phyloP scores from a whole-genome alignment of 1,140 invertebrate species.

The Trinorchestia longiramus region DNA sequence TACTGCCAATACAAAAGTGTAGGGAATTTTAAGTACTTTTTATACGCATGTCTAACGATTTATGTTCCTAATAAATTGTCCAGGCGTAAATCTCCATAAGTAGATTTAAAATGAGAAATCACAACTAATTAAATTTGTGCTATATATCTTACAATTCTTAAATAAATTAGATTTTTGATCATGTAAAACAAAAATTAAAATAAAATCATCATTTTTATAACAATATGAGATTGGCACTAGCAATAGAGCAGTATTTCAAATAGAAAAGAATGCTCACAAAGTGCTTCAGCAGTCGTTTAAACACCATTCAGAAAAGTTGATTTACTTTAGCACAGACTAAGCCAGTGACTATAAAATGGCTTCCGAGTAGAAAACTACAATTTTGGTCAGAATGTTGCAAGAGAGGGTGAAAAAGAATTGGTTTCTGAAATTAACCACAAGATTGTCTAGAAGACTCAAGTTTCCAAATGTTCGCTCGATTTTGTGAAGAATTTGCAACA shows the following conservation, averaged over 20 bases:
- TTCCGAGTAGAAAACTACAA: background rate
- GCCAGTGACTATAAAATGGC: background rate
- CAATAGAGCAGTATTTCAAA: background rate
- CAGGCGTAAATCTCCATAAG: background rate
- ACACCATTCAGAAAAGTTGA: background rate
- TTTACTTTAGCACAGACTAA: background rate
- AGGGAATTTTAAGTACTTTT: background rate
- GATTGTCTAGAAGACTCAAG: too few relatives aligned
- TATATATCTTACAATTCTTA: background rate
- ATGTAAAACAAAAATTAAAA: background rate
- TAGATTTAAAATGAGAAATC: background rate
- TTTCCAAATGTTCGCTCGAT: background rate
- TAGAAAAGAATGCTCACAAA: background rate
- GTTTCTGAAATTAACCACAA: background rate
- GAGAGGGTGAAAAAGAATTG: background rate
- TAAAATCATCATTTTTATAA: background rate
- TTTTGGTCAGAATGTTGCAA: background rate
- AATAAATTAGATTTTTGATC: background rate
- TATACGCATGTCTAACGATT: background rate
- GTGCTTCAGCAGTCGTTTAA: background rate
- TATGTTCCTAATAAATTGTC: background rate
- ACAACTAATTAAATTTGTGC: background rate
- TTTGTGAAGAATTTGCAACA: background rate
- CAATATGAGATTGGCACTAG: background rate
- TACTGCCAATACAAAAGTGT: background rate